A percentile compares a stretch with the other conserved stretches of the same genome.
These are phyloP conservation scores for Entomyzon cyanotis DNA, from an alignment of 2,113 vertebrate genomes.

Conservation along the genomic window DNA sequence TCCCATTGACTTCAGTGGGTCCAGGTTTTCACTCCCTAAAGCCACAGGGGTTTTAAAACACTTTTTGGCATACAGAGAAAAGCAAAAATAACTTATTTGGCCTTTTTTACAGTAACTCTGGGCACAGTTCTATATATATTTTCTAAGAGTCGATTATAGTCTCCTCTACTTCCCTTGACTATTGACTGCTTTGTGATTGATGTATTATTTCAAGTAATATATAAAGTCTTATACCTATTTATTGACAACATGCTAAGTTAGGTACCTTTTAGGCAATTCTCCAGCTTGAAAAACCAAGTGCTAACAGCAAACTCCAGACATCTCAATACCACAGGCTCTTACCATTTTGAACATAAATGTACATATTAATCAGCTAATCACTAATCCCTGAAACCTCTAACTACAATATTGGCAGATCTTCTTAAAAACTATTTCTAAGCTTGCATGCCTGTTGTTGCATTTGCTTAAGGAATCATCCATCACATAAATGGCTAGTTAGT, in stretches of 20 bases:
- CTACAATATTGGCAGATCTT: constrained; percentile 30
- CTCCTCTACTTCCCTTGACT: background rate
- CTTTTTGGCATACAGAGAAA: background rate
- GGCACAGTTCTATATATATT: background rate
- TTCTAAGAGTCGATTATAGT: background rate
- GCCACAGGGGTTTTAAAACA: background rate
- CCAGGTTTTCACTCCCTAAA: background rate
- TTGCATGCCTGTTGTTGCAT: background rate
- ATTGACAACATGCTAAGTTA: background rate
- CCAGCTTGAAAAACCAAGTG: background rate
- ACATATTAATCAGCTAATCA: constrained; percentile 38
- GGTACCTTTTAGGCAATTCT: background rate
- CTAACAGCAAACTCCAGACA: background rate
- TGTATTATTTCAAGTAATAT: background rate
- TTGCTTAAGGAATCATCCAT: constrained; percentile 8
- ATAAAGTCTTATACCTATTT: background rate
- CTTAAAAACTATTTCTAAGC: constrained; percentile 2
- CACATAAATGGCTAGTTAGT: constrained; percentile 42
- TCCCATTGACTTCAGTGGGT: background rate
- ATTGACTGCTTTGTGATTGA: background rate
- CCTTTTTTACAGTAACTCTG: background rate
- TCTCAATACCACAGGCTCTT: background rate
- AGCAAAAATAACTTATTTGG: background rate
- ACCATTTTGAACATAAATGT: background rate
- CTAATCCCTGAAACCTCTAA: constrained; percentile 1